A percentile compares a stretch with the other conserved stretches of the same genome.
These are phyloP conservation scores for Sebastes umbrosus DNA, from an alignment of 2,797 vertebrate genomes.

Conservation along the genomic window DNA sequence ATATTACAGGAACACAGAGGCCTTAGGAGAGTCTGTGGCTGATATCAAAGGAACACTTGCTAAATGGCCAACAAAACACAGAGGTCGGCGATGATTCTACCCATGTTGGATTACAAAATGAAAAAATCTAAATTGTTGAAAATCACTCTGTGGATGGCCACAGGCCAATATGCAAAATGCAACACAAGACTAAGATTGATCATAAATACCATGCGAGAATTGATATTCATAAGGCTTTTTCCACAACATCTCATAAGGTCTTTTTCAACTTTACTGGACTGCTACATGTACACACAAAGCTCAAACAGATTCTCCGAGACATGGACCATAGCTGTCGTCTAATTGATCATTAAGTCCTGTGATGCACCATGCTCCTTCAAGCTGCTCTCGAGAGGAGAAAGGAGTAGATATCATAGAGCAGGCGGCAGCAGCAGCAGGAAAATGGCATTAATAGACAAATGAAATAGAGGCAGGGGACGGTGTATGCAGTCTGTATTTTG, in stretches of 20 bases:
- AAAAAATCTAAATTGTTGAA: conserved; percentile 29
- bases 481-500: conserved; percentile 47
- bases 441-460: conserved; percentile 63
- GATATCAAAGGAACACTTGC: conserved; percentile 33
- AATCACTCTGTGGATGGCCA: conserved; percentile 23
- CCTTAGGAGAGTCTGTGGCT: conserved; percentile 7
- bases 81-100: conserved; percentile 12
- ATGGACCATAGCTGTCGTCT: conserved; percentile 13
- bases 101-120: conserved; percentile 39
- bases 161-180: conserved; percentile 40
- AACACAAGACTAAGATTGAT: conserved; percentile 28
- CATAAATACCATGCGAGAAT: conserved; percentile 26
- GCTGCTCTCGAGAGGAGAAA: conserved; percentile 26
- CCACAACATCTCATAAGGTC: conserved; percentile 15
- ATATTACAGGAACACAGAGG: conserved; percentile 5
- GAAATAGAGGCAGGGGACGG: conserved; percentile 48
- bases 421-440: conserved; percentile 32
- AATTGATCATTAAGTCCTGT: conserved; percentile 66
- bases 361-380: conserved; percentile 42
- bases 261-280: conserved; percentile 27
- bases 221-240: conserved; percentile 30
- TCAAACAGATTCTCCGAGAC: conserved; percentile 35
- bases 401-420: conserved; percentile 24
- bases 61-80: conserved; percentile 27
- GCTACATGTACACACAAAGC: conserved; percentile 42